phyloP scores from a whole-genome alignment of 2,797 vertebrate species.

The Microhierax caerulescens region DNA sequence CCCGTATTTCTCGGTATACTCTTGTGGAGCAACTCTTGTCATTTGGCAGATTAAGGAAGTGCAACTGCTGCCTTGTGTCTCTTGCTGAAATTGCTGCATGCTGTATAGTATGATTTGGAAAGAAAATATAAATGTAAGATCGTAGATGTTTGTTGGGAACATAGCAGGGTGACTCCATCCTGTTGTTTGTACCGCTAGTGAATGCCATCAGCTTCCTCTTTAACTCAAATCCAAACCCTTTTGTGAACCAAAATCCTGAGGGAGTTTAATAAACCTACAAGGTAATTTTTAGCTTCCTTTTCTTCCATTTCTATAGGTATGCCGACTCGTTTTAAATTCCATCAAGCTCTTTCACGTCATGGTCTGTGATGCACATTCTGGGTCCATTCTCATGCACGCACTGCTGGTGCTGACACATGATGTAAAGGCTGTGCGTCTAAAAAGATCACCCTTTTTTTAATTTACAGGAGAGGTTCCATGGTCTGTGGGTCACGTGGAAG shows the following conservation, averaged over 20 bases:
- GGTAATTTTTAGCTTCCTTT: neutral
- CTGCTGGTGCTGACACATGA: neutral
- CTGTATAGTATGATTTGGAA: neutral
- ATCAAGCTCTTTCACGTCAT: rapidly evolving
- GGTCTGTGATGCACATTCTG: neutral
- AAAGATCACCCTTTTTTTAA: neutral
- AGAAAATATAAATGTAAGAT: neutral
- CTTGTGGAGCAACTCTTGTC: neutral
- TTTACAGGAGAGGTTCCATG: neutral
- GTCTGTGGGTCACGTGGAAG: no score
- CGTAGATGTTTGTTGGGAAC: neutral
- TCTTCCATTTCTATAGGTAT: neutral
- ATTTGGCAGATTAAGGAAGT: neutral
- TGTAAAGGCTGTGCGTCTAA: neutral
- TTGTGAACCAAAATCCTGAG: neutral
- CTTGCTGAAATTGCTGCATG: neutral
- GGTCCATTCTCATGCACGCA: rapidly evolving
- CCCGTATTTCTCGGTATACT: rapidly evolving
- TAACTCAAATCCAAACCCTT: neutral
- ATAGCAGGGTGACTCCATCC: neutral
- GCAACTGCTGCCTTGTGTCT: neutral
- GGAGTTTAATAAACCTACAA: neutral
- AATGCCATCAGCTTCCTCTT: neutral
- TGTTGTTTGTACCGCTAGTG: neutral
- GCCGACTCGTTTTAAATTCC: neutral